phyloP scores from a whole-genome alignment of 2,888 invertebrate genomes.

The Stenotaenia linearis region DNA sequence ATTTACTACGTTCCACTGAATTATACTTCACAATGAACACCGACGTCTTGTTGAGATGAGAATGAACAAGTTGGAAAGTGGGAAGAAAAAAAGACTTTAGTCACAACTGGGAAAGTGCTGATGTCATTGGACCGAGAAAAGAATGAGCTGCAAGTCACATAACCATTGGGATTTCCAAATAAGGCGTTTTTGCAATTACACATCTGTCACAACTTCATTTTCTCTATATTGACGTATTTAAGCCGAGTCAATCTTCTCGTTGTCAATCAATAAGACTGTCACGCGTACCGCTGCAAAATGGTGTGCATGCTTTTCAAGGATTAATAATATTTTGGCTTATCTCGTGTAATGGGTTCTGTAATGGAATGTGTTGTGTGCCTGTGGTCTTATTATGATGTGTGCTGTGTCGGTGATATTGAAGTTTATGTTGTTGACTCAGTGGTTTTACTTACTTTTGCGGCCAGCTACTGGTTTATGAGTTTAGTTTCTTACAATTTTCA shows the following conservation, averaged over 20 bases:
- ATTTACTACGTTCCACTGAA: neutral
- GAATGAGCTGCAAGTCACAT: constrained; percentile 1
- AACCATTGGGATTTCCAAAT: neutral
- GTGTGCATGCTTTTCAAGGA: neutral
- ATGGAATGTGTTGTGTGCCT: constrained; percentile 5
- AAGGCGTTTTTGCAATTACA: neutral
- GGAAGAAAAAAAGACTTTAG: neutral
- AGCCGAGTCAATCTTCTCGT: neutral
- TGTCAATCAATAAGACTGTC: neutral
- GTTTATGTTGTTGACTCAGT: neutral
- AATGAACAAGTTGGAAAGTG: constrained; percentile 3
- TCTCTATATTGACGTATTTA: neutral
- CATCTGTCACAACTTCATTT: constrained; percentile 1
- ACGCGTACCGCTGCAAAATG: neutral
- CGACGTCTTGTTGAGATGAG: neutral
- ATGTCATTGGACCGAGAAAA: constrained; percentile 11
- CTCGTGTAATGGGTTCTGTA: neutral
- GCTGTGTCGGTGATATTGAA: neutral
- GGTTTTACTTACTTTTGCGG: neutral
- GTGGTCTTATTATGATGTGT: constrained; percentile 12
- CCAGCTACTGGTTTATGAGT: constrained; percentile 1
- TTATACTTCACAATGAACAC: constrained; percentile 8
- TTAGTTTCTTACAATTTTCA: neutral
- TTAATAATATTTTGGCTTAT: constrained; percentile 5
- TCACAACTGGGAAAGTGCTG: constrained; percentile 20